A percentile compares a stretch with the other conserved stretches of the same genome.
These are phyloP conservation scores for Pheosia gnoma DNA, from an alignment of 2,888 invertebrate species.

Conservation along the genomic window DNA sequence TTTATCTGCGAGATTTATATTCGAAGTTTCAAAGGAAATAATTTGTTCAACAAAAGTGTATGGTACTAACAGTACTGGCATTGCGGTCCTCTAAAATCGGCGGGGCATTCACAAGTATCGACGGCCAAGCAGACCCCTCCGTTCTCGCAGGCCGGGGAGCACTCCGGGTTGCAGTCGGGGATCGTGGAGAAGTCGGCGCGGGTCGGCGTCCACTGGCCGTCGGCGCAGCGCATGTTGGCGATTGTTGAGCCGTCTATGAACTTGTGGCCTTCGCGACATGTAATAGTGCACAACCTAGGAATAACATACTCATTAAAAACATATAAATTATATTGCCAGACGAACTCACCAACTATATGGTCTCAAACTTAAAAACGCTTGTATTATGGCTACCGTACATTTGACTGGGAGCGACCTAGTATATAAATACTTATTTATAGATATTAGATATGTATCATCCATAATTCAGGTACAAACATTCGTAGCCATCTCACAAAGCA, in stretches of 20 bases:
- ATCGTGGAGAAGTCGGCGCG: constrained; percentile 85
- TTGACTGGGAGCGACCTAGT: background rate
- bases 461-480: too few relatives aligned
- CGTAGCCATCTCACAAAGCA: too few relatives aligned
- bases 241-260: constrained; percentile 89
- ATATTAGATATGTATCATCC: too few relatives aligned
- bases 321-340: too few relatives aligned
- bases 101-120: constrained; percentile 91
- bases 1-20: too few relatives aligned
- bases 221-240: constrained; percentile 87
- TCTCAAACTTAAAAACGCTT: background rate
- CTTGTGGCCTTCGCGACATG: constrained; percentile 86
- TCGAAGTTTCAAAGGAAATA: too few relatives aligned
- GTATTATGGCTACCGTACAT: background rate
- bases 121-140: constrained; percentile 92
- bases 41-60: too few relatives aligned
- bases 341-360: too few relatives aligned
- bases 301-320: background rate
- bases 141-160: constrained; percentile 88
- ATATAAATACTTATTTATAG: too few relatives aligned
- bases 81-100: constrained; percentile 87
- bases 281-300: constrained; percentile 86
- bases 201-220: constrained; percentile 88
- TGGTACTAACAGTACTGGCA: constrained; percentile 85
- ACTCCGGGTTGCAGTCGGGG: constrained; percentile 89